phyloP scores from a whole-genome alignment of 1,140 invertebrate genomes.

The Drosophila orosa region DNA sequence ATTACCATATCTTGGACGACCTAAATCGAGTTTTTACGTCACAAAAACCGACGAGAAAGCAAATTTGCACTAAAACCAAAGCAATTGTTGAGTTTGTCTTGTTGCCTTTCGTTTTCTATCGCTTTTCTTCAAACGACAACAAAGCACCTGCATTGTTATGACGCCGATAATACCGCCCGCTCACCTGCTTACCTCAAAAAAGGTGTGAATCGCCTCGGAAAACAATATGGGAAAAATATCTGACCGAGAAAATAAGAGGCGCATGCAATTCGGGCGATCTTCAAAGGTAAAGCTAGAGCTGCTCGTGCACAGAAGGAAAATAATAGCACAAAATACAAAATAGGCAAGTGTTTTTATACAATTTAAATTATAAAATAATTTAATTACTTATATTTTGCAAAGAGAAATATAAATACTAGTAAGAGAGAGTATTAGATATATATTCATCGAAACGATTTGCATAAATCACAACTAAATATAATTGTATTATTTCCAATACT shows the following conservation, averaged over 20 bases:
- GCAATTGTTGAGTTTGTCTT: constrained; percentile 29
- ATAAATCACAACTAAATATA: too few relatives aligned
- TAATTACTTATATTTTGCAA: too few relatives aligned
- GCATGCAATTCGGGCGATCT: constrained; percentile 37
- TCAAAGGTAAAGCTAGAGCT: constrained; percentile 26
- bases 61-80: constrained; percentile 52
- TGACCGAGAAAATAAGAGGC: not conserved
- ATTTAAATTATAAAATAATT: too few relatives aligned
- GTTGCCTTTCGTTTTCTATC: constrained; percentile 27
- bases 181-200: constrained; percentile 21
- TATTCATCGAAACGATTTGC: too few relatives aligned
- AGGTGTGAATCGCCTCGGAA: constrained; percentile 27
- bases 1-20: constrained; percentile 35
- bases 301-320: not conserved
- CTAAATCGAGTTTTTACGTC: constrained; percentile 45
- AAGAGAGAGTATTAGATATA: too few relatives aligned
- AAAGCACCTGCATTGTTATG: constrained; percentile 60
- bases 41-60: constrained; percentile 52
- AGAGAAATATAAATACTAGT: too few relatives aligned
- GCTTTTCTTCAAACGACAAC: constrained; percentile 17
- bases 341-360: too few relatives aligned
- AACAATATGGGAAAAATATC: constrained; percentile 15
- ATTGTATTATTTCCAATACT: too few relatives aligned
- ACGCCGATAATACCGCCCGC: not conserved
- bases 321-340: not conserved